Base-by-base conservation (phyloP, 2,797 vertebrate genomes). In the Paratrypauchen microcephalus region DNA sequence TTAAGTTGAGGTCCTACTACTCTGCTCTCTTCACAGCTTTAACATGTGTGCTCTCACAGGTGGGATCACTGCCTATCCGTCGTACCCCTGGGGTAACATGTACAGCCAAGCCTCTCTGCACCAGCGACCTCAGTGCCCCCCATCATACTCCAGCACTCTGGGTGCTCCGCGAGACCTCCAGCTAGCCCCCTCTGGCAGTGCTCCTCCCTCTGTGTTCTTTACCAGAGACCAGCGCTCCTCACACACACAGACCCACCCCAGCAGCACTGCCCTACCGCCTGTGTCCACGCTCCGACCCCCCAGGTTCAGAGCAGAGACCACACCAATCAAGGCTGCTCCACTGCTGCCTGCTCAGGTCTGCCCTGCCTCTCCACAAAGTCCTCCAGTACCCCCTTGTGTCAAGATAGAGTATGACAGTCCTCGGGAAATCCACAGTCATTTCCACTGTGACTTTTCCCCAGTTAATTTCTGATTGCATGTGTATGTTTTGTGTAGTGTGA, bases 361-460 rank as follows among this genome's bases (percentile, higher is more conserved):
- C 63, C 54, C 74, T 7, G 63, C 76, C 9, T 86, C 88, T 59
- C 80, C 84, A 62, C 68, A 86, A 77, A 89, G 89, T 48, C 73
- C 87, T 72, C 63, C 81, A 72, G 82, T 74, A n/a, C 80, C 86
- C 66, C 70, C 90, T 50, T 85, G 75, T 87, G 87, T 84, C 52
- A 92, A 91, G 74, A 71, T 89, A 15, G 92, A 92, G 69, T 86
- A 86, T 28, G 87, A 91, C 81, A 91, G 89, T 41, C 87, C 89
- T 55, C 36, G 15, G 30, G 89, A 92, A 77, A 73, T 93, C 62
- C 91, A 93, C 73, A 90, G 92, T 39, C 85, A 91, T 58, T 94
- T 94, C 78, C 91, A 94, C 68, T 93, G 92, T 1, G 89, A 94
- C 69, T 94, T 94, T 81, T 95, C 94, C 23, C 90, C 92, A 0